Conservation (phyloP, 2,888 invertebrate species). For the Protodeltote pygarga region DNA sequence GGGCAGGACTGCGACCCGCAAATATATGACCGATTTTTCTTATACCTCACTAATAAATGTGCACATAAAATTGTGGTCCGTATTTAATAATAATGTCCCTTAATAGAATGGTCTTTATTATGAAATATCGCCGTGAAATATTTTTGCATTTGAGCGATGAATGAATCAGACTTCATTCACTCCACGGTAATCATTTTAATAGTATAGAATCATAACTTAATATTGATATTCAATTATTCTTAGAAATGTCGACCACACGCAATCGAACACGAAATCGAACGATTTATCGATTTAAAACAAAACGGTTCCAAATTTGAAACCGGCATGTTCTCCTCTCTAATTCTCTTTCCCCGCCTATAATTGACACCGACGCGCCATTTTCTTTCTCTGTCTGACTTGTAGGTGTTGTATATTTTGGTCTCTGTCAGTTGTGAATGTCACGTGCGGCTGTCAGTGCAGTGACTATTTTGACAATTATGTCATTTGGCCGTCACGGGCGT, state of each 20-base stretch:
- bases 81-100: constrained; percentile 64
- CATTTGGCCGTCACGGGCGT: constrained; percentile 85
- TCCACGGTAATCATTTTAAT: constrained; percentile 76
- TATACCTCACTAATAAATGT: constrained; percentile 76
- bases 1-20: constrained; percentile 73
- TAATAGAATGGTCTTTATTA: constrained; percentile 76
- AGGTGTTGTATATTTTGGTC: constrained; percentile 52
- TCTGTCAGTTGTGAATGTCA: constrained; percentile 72
- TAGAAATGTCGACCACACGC: constrained; percentile 84
- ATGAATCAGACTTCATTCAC: constrained; percentile 74
- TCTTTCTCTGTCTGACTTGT: constrained; percentile 57
- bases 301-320: constrained; percentile 85
- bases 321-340: constrained; percentile 81
- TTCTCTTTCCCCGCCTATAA: constrained; percentile 86
- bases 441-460: constrained; percentile 83
- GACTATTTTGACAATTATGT: constrained; percentile 87
- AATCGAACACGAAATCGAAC: constrained; percentile 81
- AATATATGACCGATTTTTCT: constrained; percentile 81
- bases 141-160: constrained; percentile 66
- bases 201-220: constrained; percentile 73
- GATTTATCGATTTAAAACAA: constrained; percentile 85
- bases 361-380: constrained; percentile 82
- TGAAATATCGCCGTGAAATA: constrained; percentile 70
- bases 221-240: constrained; percentile 84
- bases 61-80: constrained; percentile 72